Percentiles rank a stretch among this genome's conserved stretches.
These are phyloP conservation scores for Acipenser oxyrinchus DNA, from an alignment of 2,797 vertebrate genomes.

Conservation along the genomic window DNA sequence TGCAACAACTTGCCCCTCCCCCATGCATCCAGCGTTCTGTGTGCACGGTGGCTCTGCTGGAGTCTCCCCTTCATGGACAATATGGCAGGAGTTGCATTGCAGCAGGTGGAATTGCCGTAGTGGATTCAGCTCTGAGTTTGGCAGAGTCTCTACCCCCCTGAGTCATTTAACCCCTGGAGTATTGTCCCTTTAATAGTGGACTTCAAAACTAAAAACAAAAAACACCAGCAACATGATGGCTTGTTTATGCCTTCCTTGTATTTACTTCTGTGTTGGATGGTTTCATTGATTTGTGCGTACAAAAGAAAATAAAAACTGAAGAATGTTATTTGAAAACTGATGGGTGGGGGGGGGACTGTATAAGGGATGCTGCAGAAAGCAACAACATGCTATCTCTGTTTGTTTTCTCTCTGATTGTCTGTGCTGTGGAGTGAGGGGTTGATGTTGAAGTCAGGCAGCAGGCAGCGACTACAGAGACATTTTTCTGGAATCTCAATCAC, in stretches of 20 bases:
- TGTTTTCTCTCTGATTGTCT: slow-evolving; percentile 45
- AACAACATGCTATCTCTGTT: slow-evolving; percentile 48
- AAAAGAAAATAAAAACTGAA: too few species aligned
- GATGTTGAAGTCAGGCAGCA: slow-evolving; percentile 69
- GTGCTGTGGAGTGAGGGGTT: slow-evolving; percentile 65
- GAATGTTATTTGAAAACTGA: too few species aligned
- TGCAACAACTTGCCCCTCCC: slow-evolving; percentile 45
- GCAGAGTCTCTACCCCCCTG: slow-evolving; percentile 6
- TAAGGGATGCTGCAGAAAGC: slow-evolving; percentile 51
- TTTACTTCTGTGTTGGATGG: slow-evolving; percentile 22
- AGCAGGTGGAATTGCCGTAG: slow-evolving; percentile 39
- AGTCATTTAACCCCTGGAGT: slow-evolving; percentile 12
- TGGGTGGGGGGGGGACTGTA: slow-evolving; percentile 26
- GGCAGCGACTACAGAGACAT: slow-evolving; percentile 53
- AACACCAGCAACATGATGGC: slow-evolving; percentile 18
- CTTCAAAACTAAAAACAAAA: neutral
- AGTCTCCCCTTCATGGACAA: slow-evolving; percentile 33
- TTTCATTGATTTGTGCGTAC: slow-evolving; percentile 9
- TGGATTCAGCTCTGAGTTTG: slow-evolving; percentile 24
- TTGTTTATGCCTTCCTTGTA: slow-evolving; percentile 23
- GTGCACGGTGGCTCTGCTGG: slow-evolving; percentile 28
- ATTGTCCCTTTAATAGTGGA: neutral
- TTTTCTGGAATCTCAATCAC: slow-evolving; percentile 52
- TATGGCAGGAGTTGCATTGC: slow-evolving; percentile 27
- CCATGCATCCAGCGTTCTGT: slow-evolving; percentile 25